phyloP scores from a whole-genome alignment of 53 echinoderm and acorn worm species.

The Crossaster papposus region DNA sequence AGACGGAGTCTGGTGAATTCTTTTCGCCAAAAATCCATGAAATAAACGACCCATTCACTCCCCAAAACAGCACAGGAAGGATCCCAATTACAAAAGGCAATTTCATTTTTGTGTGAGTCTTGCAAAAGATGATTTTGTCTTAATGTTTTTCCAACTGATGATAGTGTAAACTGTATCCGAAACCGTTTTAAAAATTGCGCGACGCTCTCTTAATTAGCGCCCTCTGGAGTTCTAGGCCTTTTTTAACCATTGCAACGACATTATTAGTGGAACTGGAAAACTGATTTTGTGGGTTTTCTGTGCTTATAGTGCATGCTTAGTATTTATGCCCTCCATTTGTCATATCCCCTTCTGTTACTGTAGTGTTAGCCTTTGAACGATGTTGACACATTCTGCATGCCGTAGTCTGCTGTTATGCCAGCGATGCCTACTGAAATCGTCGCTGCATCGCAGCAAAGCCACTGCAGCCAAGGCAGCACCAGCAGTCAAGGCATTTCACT shows the following conservation, averaged over 20 bases:
- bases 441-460: constrained; percentile 63
- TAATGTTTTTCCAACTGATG: not conserved
- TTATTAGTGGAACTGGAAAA: too few species aligned
- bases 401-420: constrained; percentile 57
- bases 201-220: too few species aligned
- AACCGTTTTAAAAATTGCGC: too few species aligned
- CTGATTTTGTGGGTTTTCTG: too few species aligned
- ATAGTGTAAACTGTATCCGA: too few species aligned
- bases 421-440: constrained; percentile 31
- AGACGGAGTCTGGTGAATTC: not conserved
- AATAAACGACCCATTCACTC: constrained; percentile 34
- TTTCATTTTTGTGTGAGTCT: constrained; percentile 4
- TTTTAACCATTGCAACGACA: too few species aligned
- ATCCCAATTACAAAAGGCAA: not conserved
- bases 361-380: not conserved
- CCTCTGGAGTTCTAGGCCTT: too few species aligned
- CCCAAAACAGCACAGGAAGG: not conserved
- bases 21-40: constrained; percentile 51
- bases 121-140: not conserved
- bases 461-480: constrained; percentile 68
- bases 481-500: constrained; percentile 81
- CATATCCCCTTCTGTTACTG: too few species aligned
- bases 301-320: too few species aligned
- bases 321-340: too few species aligned
- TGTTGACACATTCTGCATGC: constrained; percentile 22